Evolutionary conservation across 2,797 vertebrate species (phyloP), one percentile per base, ranked within the genome.

Genomic region (Crenuchus spilurus): DNA sequence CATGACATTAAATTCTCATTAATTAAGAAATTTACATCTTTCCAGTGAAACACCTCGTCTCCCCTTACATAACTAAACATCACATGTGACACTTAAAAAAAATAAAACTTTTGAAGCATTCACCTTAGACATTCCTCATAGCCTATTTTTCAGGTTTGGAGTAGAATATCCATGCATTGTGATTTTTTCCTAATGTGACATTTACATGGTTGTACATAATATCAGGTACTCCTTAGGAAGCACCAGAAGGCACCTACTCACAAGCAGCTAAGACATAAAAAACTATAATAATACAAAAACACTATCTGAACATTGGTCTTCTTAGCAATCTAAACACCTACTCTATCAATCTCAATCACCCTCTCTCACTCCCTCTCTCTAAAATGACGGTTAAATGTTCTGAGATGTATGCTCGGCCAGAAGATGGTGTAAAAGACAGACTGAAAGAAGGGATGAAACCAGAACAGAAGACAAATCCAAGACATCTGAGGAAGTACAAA

Each of bases 191-290:
- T 42, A 41, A 20, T 41, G 8, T 46, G 30, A 67, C 14, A 8
- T 30, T 31, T 62, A 64, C 16, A 65, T 28, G 11, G 39, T 76
- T 71, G 44, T 70, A 54, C 52, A 55, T 70, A 54, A 72, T 57
- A 42, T 55, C 49, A 28, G 73, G 61, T 71, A 51, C 63, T 62
- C 52, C 58, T 58, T 65, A 73, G 37, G 60, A 72, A 73, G 85
- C 85, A 88, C 46, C 83, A 84, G 82, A 91, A 91, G 91, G 90
- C 89, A 92, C 86, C 91, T 88, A 86, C 88, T 77, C 42, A 87
- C 79, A 84, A 90, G 84, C 87, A 89, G 86, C 85, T 91, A 86
- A 77, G 67, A 72, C 84, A 57, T 75, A 78, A 46, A 89, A 42
- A 70, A 67, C 39, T 46, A 35, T 4, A 58, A 33, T 14, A 61